Evolutionary conservation across 2,797 vertebrate species (phyloP).

Genomic region (Onychomys torridus): DNA sequence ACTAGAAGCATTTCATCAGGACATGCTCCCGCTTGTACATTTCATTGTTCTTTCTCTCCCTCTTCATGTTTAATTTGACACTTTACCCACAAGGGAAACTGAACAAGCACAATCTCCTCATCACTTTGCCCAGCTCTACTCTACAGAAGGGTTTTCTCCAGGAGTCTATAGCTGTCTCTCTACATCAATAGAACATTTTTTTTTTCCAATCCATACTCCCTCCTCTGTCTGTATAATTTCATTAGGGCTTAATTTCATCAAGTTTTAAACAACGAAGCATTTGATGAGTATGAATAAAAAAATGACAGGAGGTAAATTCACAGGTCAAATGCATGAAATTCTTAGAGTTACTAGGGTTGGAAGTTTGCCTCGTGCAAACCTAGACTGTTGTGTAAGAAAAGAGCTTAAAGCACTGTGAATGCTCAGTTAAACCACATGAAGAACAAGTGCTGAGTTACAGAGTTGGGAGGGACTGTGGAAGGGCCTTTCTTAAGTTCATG

Average conservation of each 20-base stretch:
- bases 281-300: constrained; percentile 60
- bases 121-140: not conserved
- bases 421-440: not conserved
- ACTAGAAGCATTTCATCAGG: not conserved
- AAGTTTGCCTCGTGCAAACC: not conserved
- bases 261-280: constrained; percentile 58
- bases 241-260: constrained; percentile 65
- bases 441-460: fast-evolving
- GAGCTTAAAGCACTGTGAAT: not conserved
- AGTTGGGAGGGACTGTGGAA: not conserved
- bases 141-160: constrained; percentile 9
- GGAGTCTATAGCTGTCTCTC: constrained; percentile 12
- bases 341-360: constrained; percentile 29
- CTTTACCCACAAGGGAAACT: not conserved
- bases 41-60: not conserved
- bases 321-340: constrained; percentile 53
- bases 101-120: not conserved
- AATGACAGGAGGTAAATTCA: constrained; percentile 42
- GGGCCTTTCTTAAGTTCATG: not conserved
- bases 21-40: not conserved
- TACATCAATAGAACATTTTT: not conserved
- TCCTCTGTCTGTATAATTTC: constrained; percentile 67
- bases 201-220: constrained; percentile 12
- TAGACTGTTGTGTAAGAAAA: not conserved
- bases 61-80: not conserved